These are phyloP conservation scores for Clepsis dumicolana DNA, from an alignment of 2,888 invertebrate species.

Conservation along the genomic window DNA sequence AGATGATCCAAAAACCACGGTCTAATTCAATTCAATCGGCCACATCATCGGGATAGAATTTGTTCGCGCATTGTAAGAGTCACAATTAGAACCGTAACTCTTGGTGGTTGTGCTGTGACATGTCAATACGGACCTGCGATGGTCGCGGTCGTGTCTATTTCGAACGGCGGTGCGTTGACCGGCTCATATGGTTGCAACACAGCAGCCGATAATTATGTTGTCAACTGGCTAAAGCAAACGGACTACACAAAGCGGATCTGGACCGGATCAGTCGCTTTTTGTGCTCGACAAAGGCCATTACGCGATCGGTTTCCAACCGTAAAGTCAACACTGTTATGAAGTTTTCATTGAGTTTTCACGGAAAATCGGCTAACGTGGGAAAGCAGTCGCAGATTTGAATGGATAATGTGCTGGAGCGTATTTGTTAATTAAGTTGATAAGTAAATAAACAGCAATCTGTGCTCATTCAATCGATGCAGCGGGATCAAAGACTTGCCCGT, in stretches of 20 bases:
- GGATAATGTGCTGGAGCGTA: slow-evolving; percentile 76
- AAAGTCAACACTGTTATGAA: slow-evolving; percentile 83
- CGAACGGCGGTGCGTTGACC: slow-evolving; percentile 65
- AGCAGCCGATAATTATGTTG: slow-evolving; percentile 79
- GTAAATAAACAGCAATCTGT: slow-evolving; percentile 74
- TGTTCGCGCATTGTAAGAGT: slow-evolving; percentile 12
- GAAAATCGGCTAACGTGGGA: slow-evolving; percentile 79
- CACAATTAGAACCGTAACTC: slow-evolving; percentile 32
- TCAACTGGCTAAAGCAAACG: slow-evolving; percentile 79
- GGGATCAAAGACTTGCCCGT: slow-evolving; percentile 69
- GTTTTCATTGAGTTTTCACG: slow-evolving; percentile 77
- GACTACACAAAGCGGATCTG: slow-evolving; percentile 78
- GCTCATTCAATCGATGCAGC: slow-evolving; percentile 67
- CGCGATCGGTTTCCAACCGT: slow-evolving; percentile 75
- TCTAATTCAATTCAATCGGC: neutral
- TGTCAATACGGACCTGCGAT: slow-evolving; percentile 40
- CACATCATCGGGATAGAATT: neutral
- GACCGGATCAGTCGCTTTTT: slow-evolving; percentile 82
- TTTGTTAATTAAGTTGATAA: slow-evolving; percentile 81
- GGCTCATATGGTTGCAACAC: slow-evolving; percentile 66
- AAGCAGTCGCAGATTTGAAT: slow-evolving; percentile 79
- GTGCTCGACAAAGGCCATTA: slow-evolving; percentile 81
- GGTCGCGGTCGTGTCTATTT: slow-evolving; percentile 58
- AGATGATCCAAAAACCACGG: neutral
- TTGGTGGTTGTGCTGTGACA: slow-evolving; percentile 32